Percentiles rank a stretch among this genome's conserved stretches.
Evolutionary conservation across 1,140 invertebrate genomes (phyloP).

Genomic region (Saxidomus purpurata): DNA sequence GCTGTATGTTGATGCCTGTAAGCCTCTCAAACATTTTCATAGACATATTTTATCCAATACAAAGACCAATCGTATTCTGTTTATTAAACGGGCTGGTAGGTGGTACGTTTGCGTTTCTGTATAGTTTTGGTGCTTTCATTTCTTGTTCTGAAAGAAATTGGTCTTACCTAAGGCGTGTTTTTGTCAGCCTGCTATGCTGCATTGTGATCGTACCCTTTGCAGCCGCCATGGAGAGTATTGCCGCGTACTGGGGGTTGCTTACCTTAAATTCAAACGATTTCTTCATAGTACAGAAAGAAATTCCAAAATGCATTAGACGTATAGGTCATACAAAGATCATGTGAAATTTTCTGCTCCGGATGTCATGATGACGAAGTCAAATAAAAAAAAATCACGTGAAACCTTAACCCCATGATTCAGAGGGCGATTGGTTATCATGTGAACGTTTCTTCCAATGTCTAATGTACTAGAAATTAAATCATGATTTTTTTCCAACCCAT

Average conservation of each 20-base stretch:
- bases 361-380: too few species aligned
- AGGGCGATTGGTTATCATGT: too few species aligned
- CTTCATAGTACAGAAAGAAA: conserved; percentile 63
- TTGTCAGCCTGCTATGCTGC: conserved; percentile 86
- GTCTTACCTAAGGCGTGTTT: conserved; percentile 91
- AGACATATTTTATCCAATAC: conserved; percentile 94
- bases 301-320: background rate
- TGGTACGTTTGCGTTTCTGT: conserved; percentile 97
- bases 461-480: too few species aligned
- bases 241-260: conserved; percentile 56
- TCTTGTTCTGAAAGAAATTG: conserved; percentile 96
- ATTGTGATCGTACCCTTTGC: conserved; percentile 54
- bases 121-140: conserved; percentile 97
- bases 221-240: conserved; percentile 49
- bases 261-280: conserved; percentile 52
- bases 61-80: conserved; percentile 91
- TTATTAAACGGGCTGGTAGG: conserved; percentile 95
- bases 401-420: too few species aligned
- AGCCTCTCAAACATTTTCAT: conserved; percentile 96
- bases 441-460: too few species aligned
- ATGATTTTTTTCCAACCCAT: too few species aligned
- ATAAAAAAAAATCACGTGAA: too few species aligned
- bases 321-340: conserved; percentile 20
- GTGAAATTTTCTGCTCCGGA: background rate
- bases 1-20: conserved; percentile 97